Evolutionary conservation across 2,797 vertebrate genomes (phyloP), one percentile per base, ranked within the genome.

Genomic region (Phoxinus dragarum): DNA sequence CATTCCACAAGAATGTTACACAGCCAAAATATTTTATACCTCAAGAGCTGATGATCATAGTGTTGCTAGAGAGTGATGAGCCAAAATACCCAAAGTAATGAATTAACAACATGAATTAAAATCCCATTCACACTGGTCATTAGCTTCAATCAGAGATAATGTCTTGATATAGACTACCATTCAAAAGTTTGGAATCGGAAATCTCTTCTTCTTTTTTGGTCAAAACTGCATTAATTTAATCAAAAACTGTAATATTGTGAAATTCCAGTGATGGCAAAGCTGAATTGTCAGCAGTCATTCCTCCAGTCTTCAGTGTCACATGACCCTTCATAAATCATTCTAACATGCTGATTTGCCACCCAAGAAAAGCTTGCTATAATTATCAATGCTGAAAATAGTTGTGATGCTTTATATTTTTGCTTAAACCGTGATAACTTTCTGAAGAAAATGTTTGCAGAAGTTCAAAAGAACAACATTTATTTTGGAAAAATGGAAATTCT

Each of bases 1-100:
- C 75, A 85, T 52, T 76, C 44, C 89, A 81, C 89, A 47, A 73
- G 74, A 72, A 40, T 80, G 23, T 87, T 86, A 73, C 42, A 19
- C 27, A 80, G 84, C 88, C 34, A 76, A 68, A 6, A 61, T 78
- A 19, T 78, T 69, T 69, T 40, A 69, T 6, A 56, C n/a, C 19
- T 64, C 5, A n/a, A 64, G 12, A 61, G 21, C 21, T 16, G 17
- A 80, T 6, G 54, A 42, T 44, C 9, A 31, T 31, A 8, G 36
- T 27, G 8, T 10, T 64, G 27, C 36, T 40, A 23, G 16, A 3
- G 38, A 52, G 31, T 36, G 38, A 79, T 36, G 38, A 79, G 47
- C 42, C 77, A 84, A 71, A 76, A 52, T 64, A 86, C 10, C 34
- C 21, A 38, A n/a, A 80, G 36, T 67, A 64, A 86, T 81, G 56